Evolutionary conservation across 2,888 invertebrate genomes (phyloP).

Genomic region (Stegophylla sp.): DNA sequence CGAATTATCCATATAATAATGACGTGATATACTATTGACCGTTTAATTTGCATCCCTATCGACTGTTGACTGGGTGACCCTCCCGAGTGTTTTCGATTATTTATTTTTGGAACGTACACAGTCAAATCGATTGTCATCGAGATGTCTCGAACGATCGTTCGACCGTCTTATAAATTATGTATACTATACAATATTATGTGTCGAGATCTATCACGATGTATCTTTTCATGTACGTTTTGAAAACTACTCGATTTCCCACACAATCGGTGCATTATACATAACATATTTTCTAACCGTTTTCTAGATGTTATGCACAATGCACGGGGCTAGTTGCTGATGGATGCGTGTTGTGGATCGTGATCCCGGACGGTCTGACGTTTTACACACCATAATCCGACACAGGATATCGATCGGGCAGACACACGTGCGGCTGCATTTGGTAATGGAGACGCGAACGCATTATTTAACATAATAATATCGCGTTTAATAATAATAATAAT

Average conservation of each 20-base stretch:
- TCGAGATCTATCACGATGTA: too few relatives aligned
- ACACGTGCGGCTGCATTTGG: too few relatives aligned
- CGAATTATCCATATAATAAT: too few relatives aligned
- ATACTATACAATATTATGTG: too few relatives aligned
- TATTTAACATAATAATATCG: conserved; percentile 31
- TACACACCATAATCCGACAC: neutral
- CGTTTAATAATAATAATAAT: too few relatives aligned
- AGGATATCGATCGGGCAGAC: conserved; percentile 3
- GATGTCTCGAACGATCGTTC: neutral
- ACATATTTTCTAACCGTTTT: conserved; percentile 18
- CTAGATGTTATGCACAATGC: conserved; percentile 1
- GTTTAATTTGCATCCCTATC: too few relatives aligned
- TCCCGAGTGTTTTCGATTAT: neutral
- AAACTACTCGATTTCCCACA: neutral
- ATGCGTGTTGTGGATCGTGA: neutral
- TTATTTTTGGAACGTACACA: conserved; percentile 4
- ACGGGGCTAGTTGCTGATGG: too few relatives aligned
- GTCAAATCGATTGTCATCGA: neutral
- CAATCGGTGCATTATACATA: too few relatives aligned
- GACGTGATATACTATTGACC: too few relatives aligned
- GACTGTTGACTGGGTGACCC: too few relatives aligned
- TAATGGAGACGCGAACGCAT: conserved; percentile 41
- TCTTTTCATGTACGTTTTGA: too few relatives aligned
- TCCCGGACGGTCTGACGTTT: neutral
- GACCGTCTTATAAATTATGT: neutral